A percentile compares a stretch with the other conserved stretches of the same genome.
Evolutionary conservation across 2,797 vertebrate genomes (phyloP).

Genomic region (Dipus sagitta): DNA sequence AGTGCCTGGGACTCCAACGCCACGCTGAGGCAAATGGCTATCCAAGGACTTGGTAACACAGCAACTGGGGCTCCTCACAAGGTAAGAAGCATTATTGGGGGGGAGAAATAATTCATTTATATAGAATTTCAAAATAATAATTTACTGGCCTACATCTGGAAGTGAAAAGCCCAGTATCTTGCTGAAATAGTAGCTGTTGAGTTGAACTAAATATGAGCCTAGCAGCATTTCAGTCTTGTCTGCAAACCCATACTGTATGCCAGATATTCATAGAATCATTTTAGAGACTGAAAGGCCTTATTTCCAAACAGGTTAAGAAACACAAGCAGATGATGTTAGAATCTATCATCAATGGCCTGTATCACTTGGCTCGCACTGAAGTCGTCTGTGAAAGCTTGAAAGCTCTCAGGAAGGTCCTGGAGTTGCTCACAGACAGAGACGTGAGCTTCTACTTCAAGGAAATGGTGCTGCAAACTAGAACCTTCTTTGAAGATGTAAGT

Average conservation of each 20-base stretch:
- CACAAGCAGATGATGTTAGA: conserved; percentile 82
- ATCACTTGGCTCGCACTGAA: conserved; percentile 78
- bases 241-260: neutral
- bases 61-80: conserved; percentile 78
- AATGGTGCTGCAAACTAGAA: conserved; percentile 81
- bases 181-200: neutral
- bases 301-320: conserved; percentile 79
- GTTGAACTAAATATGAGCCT: neutral
- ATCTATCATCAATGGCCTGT: conserved; percentile 79
- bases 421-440: conserved; percentile 77
- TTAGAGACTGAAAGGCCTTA: neutral
- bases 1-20: conserved; percentile 78
- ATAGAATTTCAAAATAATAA: conserved; percentile 28
- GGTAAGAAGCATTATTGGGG: conserved; percentile 7
- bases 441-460: conserved; percentile 84
- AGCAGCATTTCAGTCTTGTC: neutral
- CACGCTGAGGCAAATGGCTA: conserved; percentile 79
- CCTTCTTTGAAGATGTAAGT: conserved; percentile 83
- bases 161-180: conserved; percentile 14
- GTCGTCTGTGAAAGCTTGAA: conserved; percentile 82
- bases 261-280: neutral
- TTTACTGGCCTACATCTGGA: neutral
- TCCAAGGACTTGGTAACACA: conserved; percentile 74
- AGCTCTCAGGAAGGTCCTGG: conserved; percentile 75
- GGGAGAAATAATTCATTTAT: neutral